Conservation (phyloP, 2,888 invertebrate genomes). For the Artemia sp. region DNA sequence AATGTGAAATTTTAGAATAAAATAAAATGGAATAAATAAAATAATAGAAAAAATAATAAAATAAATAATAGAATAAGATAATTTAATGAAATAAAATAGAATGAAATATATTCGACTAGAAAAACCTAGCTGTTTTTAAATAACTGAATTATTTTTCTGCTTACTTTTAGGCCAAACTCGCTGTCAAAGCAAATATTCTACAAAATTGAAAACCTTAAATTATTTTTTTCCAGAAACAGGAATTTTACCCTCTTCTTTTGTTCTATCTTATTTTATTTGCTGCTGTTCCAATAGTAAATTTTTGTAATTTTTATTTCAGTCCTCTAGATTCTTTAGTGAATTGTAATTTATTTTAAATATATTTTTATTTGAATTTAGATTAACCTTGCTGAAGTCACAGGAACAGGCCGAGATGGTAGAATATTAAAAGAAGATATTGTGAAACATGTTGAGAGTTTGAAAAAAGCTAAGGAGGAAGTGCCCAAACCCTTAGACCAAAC, state of each 20-base stretch:
- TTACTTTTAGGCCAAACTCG: too few species aligned
- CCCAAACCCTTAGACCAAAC: constrained; percentile 17
- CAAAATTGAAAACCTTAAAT: constrained; percentile 7
- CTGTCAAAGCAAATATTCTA: not conserved
- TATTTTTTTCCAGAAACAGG: not conserved
- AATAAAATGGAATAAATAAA: too few species aligned
- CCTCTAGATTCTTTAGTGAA: too few species aligned
- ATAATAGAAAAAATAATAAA: too few species aligned
- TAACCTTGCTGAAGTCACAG: constrained; percentile 48
- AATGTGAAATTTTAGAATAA: too few species aligned
- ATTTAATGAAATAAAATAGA: too few species aligned
- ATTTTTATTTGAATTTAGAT: constrained; percentile 36
- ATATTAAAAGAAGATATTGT: constrained; percentile 90
- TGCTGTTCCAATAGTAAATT: not conserved
- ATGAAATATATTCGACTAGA: too few species aligned
- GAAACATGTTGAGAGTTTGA: constrained; percentile 37
- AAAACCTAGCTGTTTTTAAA: too few species aligned
- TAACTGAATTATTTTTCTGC: too few species aligned
- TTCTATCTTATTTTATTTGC: not conserved
- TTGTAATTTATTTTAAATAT: not conserved
- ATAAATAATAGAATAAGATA: too few species aligned
- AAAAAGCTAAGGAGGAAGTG: constrained; percentile 15
- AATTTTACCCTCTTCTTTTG: not conserved
- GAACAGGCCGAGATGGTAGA: constrained; percentile 72
- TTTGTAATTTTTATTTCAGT: not conserved